Base-by-base conservation (phyloP, 2,113 vertebrate genomes). In the Macroglossus sobrinus region DNA sequence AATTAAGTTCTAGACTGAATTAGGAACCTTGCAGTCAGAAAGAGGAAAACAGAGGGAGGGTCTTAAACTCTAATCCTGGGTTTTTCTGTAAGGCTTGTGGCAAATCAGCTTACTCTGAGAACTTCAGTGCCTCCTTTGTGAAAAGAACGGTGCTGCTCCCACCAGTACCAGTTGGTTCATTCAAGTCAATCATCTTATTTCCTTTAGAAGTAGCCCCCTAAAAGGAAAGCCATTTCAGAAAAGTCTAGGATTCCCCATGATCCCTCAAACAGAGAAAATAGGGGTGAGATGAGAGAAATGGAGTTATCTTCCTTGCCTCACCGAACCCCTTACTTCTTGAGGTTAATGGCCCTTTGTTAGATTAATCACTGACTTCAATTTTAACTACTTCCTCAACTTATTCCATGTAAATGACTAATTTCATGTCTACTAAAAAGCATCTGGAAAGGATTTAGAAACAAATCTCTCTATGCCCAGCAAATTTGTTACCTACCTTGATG, bases 381-480 rank as follows among this genome's bases (percentile, higher is more conserved):
- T 93, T 95, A 97, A 97, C 96, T 84, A 96, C 96, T 97, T 98
- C 94, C 96, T 97, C 93, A 93, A 71, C 92, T 95, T 92, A 72
- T 66, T 91, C 84, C 75, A 89, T 55, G 53, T 84, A 95, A 97
- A 91, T 81, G 87, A 95, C 96, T 97, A 97, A 97, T 97, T 95
- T 97, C 95, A 95, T 97, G 97, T 98, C 97, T 97, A 96, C 97
- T 85, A 82, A 68, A 94, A 87, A 91, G 87, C 96, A 97, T 97
- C 96, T 98, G 97, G 97, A 95, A 97, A 92, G 76, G 81, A 97
- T 98, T 97, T 96, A 81, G 95, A 86, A 93, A 97, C 96, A 96
- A 95, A 92, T 97, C 94, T 97, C 92, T 95, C 94, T 97, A 89
- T 95, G 88, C 80, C 78, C 84, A 45, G 64, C 87, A 24, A 66